A percentile compares a stretch with the other conserved stretches of the same genome.
Evolutionary conservation across 2,113 vertebrate genomes (phyloP).

Genomic region (Platichthys stellatus): DNA sequence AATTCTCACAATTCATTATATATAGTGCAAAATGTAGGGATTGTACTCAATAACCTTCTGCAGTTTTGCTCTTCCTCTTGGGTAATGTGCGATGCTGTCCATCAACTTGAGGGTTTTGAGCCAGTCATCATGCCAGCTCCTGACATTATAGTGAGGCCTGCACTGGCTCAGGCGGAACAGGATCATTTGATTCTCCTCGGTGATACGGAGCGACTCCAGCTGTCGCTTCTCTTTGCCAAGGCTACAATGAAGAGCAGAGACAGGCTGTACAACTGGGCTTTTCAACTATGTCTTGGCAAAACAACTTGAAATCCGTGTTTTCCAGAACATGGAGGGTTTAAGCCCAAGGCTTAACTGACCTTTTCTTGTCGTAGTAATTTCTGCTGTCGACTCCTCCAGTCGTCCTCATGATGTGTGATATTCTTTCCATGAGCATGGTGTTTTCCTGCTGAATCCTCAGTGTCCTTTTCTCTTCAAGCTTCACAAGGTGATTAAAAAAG

Average conservation of each 20-base stretch:
- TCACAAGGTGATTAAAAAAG: background rate
- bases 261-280: background rate
- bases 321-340: background rate
- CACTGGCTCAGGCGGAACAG: constrained; percentile 73
- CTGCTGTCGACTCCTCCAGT: constrained; percentile 69
- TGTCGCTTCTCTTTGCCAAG: constrained; percentile 73
- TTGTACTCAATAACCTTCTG: constrained; percentile 59
- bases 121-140: constrained; percentile 80
- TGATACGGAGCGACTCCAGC: constrained; percentile 71
- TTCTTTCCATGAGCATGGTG: constrained; percentile 77
- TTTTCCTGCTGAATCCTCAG: constrained; percentile 80
- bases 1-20: background rate
- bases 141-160: constrained; percentile 69
- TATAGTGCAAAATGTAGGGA: background rate
- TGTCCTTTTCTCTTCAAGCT: constrained; percentile 77
- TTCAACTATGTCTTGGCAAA: background rate
- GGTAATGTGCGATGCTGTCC: constrained; percentile 70
- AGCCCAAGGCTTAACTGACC: constrained; percentile 64
- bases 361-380: constrained; percentile 75
- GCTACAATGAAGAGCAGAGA: constrained; percentile 53
- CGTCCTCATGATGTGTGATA: constrained; percentile 79
- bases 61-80: constrained; percentile 39
- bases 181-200: constrained; percentile 75
- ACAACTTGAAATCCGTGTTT: background rate
- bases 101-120: constrained; percentile 67